phyloP scores from a whole-genome alignment of 2,888 invertebrate genomes.

The Papilio demoleus region DNA sequence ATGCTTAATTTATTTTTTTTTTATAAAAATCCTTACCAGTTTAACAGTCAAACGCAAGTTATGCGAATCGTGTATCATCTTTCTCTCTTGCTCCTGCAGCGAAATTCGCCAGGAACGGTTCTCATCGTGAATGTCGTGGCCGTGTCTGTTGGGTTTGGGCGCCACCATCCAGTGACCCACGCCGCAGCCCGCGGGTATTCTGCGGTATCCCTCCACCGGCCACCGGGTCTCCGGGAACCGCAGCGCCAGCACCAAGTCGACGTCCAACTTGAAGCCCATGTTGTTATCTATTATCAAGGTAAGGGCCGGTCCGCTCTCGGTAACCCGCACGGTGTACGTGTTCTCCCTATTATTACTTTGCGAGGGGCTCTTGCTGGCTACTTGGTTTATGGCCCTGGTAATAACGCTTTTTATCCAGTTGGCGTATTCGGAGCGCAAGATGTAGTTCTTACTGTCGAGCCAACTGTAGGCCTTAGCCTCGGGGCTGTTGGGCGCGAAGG shows the following conservation, averaged over 20 bases:
- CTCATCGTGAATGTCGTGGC: constrained; percentile 47
- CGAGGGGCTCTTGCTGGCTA: constrained; percentile 34
- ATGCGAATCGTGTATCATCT: constrained; percentile 66
- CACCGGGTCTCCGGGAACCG: constrained; percentile 73
- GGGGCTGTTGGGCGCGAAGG: constrained; percentile 58
- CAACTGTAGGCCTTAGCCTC: constrained; percentile 68
- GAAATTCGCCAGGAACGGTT: constrained; percentile 79
- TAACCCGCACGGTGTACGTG: constrained; percentile 60
- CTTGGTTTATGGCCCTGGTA: constrained; percentile 64
- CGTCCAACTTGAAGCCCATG: constrained; percentile 63
- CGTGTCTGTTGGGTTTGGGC: constrained; percentile 68
- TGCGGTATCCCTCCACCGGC: constrained; percentile 59
- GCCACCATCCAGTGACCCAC: constrained; percentile 76
- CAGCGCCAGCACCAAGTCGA: constrained; percentile 82
- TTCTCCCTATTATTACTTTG: constrained; percentile 53
- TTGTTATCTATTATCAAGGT: constrained; percentile 71
- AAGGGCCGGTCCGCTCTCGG: constrained; percentile 80
- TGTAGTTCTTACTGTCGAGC: constrained; percentile 67
- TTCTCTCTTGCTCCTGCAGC: constrained; percentile 80
- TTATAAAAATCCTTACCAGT: constrained; percentile 71
- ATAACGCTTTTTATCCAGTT: constrained; percentile 82
- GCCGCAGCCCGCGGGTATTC: constrained; percentile 54
- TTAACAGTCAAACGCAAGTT: constrained; percentile 70
- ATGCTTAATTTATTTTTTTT: no score
- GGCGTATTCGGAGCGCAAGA: constrained; percentile 73